A percentile compares a stretch with the other conserved stretches of the same genome.
These are phyloP conservation scores for Meriones psammophilus DNA, from an alignment of 2,797 vertebrate species.

Conservation along the genomic window DNA sequence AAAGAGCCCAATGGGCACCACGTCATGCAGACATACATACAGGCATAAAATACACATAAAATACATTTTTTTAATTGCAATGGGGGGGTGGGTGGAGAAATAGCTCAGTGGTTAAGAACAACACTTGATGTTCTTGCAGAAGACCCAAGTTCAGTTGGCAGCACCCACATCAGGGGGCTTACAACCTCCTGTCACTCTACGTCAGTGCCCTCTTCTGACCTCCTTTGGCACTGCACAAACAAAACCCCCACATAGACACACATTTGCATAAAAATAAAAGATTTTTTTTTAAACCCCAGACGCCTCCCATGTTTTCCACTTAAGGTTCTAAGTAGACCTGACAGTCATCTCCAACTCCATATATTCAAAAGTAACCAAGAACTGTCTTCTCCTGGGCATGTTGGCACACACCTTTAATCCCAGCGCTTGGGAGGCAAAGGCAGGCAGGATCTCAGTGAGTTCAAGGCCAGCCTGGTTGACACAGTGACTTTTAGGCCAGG, in stretches of 20 bases:
- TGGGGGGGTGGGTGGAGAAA: background rate
- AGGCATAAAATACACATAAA: background rate
- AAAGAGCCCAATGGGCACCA: background rate
- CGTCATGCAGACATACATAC: background rate
- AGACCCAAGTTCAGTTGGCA: background rate
- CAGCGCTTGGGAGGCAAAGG: background rate
- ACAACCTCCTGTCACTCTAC: background rate
- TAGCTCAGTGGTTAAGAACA: background rate
- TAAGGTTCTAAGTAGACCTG: background rate
- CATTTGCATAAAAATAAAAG: background rate
- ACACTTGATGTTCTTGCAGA: background rate
- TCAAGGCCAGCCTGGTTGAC: background rate
- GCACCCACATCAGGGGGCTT: background rate
- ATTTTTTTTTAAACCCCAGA: background rate
- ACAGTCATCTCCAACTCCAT: background rate
- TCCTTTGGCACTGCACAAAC: background rate
- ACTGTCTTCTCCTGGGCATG: background rate
- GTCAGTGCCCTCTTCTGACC: background rate
- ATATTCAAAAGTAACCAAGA: background rate
- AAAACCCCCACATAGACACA: background rate
- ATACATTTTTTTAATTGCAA: background rate
- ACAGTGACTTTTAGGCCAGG: background rate
- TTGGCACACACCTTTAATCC: background rate
- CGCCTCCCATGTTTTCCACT: background rate
- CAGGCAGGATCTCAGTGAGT: background rate